Evolutionary conservation across 2,797 vertebrate genomes (phyloP).

Genomic region (Sternarchorhynchus goeldii): DNA sequence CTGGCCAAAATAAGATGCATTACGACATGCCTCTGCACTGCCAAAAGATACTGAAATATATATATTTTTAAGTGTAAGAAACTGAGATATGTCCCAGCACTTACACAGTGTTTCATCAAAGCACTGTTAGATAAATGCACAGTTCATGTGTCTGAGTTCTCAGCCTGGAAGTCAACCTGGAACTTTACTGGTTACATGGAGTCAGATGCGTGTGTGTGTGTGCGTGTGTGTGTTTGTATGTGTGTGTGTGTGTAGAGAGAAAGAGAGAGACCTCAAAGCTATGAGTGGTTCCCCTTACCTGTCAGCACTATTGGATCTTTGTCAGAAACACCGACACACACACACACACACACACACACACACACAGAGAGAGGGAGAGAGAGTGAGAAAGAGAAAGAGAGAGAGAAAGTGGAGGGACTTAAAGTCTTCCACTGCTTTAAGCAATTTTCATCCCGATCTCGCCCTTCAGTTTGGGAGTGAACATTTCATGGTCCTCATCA

Average conservation of each 20-base stretch:
- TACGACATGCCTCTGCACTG: slow-evolving; percentile 21
- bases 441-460: slow-evolving; percentile 71
- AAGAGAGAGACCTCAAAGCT: slow-evolving; percentile 36
- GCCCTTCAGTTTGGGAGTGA: slow-evolving; percentile 58
- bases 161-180: neutral
- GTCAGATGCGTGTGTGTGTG: slow-evolving; percentile 47
- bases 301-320: slow-evolving; percentile 61
- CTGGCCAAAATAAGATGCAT: slow-evolving; percentile 33
- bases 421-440: slow-evolving; percentile 64
- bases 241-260: neutral
- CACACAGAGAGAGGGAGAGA: slow-evolving; percentile 40
- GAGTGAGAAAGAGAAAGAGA: slow-evolving; percentile 52
- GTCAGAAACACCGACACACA: slow-evolving; percentile 48
- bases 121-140: neutral
- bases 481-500: slow-evolving; percentile 44
- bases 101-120: neutral
- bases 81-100: neutral
- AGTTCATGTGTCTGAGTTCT: slow-evolving; percentile 4
- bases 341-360: neutral
- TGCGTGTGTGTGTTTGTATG: slow-evolving; percentile 28
- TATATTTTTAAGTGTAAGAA: neutral
- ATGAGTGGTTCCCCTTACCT: slow-evolving; percentile 46
- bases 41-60: slow-evolving; percentile 5
- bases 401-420: slow-evolving; percentile 50
- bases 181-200: slow-evolving; percentile 10